Base-by-base conservation (phyloP, 2,888 invertebrate species). In the Laspeyria flexula region DNA sequence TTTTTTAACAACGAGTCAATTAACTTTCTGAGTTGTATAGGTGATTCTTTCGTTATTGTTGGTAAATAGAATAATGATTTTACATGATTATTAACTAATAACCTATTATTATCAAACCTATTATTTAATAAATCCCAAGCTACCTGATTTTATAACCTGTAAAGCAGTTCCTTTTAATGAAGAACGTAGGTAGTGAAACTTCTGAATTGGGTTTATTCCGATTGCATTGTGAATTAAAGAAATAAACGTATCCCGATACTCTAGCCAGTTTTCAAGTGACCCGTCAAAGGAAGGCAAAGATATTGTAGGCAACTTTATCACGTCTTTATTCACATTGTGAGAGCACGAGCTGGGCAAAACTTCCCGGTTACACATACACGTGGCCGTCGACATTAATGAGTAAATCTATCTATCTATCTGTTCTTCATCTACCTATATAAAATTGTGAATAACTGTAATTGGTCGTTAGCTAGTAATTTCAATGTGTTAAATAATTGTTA, bases 261-360 rank as follows among this genome's bases (percentile, higher is more conserved):
- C 45, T 11, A 46, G 23, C 39, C 39, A 46, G 39, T 40, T 23
- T 11, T 46, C 45, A 39, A 21, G 39, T 16, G 39, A 39, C 6
- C 33, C 45, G 10, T 39, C 45, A 31, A 45, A 39, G 25, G 30
- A 23, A 0, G 33, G 46, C 16, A 46, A 33, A 4, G 18, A n/a
- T 10, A 46, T 34, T 4, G 40, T 34, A 2, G 40, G 40, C 25
- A 46, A 33, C 12, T 40, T 46, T 4, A 25, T 6, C 5, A 23
- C 7, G 23, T 23, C n/a, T n/a, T n/a, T 23, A 7, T 23, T 23
- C 10, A n/a, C 21, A 16, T 37, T 37, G 9, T 15, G 16, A 6
- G 37, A 37, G 21, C 15, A 15, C n/a, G 3, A 18, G n/a, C 18
- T 21, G 16, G 37, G 21, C 18, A 5, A 2, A 21, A 37, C 37